Base-by-base conservation (phyloP, 1,140 invertebrate genomes). In the Heliconius melpomene region DNA sequence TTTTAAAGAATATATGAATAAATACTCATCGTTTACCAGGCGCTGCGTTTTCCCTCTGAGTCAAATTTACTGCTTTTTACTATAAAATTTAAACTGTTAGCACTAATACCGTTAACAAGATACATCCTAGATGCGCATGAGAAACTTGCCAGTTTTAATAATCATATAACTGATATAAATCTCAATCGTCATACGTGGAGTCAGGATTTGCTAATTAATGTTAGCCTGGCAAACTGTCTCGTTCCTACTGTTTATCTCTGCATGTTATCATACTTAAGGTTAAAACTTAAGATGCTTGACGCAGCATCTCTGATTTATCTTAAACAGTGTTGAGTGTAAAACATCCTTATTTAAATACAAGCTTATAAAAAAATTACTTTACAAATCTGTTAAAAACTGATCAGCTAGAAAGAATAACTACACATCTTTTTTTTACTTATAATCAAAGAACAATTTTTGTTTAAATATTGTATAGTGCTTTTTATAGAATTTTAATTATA, bases 201-300 rank as follows among this genome's bases (percentile, higher is more conserved):
- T 85, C 85, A 86, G 77, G 83, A 82, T 84, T 85, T 80, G 83
- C 80, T 87, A 87, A 88, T 87, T 84, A 88, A 85, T 81, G 80
- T 83, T 80, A 26, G 29, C 54, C 36, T 32, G 66, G 78, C 26
- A 54, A 79, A 40, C 71, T 77, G 75, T 76, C 60, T 71, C 57
- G 16, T 52, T 72, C 3, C 38, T 66, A 66, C 60, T 54, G 23
- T 70, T 72, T 70, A 72, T 77, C 70, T 54, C 60, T 54, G 29
- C 76, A 54, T 77, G 76, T 46, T 77, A 77, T 72, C 66, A 54
- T 23, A 77, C 70, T 77, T 77, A 72, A 54, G 75, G 60, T 54
- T 77, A 18, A 23, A 38, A 16, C 60, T 66, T 66, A 16, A 66
- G 26, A 66, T 66, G 60, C 29, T 26, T 40, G 26, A 77, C 60